These are phyloP conservation scores for Ichneumoninae sp. DNA, from an alignment of 2,888 invertebrate species.

Conservation along the genomic window DNA sequence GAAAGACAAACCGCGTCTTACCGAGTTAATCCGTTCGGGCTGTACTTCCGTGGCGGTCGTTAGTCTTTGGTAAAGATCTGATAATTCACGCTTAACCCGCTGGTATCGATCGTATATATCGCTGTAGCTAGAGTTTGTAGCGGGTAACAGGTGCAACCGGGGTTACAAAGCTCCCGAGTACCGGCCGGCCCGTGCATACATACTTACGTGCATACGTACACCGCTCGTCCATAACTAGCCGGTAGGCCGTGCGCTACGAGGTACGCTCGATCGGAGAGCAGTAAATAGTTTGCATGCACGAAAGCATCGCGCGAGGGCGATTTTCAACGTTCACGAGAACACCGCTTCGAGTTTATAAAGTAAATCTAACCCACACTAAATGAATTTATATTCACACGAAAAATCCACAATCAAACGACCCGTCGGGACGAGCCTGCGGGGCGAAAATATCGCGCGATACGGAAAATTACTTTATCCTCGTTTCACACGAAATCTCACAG, in stretches of 20 bases:
- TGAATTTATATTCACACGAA: constrained; percentile 58
- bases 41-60: constrained; percentile 47
- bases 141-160: constrained; percentile 69
- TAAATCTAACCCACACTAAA: constrained; percentile 60
- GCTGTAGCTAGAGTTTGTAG: constrained; percentile 29
- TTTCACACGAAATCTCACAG: constrained; percentile 9
- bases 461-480: constrained; percentile 38
- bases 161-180: constrained; percentile 68
- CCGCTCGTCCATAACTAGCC: constrained; percentile 20
- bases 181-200: constrained; percentile 39
- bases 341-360: constrained; percentile 62
- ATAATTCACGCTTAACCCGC: constrained; percentile 64
- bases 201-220: constrained; percentile 13
- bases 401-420: constrained; percentile 5
- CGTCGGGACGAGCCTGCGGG: constrained; percentile 1
- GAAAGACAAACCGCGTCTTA: constrained; percentile 31
- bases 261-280: constrained; percentile 29
- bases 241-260: constrained; percentile 28
- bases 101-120: constrained; percentile 61
- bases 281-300: constrained; percentile 65
- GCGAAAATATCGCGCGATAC: background rate
- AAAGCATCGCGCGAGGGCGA: constrained; percentile 30
- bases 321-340: constrained; percentile 59
- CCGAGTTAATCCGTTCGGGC: constrained; percentile 44
- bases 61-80: constrained; percentile 63